Base-by-base conservation (phyloP, 2,888 invertebrate genomes). In the Agrochola macilenta region DNA sequence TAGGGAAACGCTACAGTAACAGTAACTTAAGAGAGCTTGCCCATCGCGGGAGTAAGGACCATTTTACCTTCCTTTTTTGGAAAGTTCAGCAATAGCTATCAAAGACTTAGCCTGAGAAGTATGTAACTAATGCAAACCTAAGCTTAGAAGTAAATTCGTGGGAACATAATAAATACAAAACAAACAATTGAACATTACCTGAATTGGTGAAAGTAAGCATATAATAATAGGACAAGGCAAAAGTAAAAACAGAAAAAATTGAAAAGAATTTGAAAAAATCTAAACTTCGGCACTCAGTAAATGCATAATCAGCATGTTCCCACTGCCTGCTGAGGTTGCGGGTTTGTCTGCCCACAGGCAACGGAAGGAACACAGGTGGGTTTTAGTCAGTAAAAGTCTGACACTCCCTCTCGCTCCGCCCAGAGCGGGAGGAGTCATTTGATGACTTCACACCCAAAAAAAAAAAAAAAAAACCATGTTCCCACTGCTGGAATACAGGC, bases 151-250 rank as follows among this genome's bases (percentile, higher is more conserved):
- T 71, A 69, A 61, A 66, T 74, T 54, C 58, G 69, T 73, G 78
- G 26, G 72, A 82, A 54, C 26, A 23, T n/a, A 23, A 30, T 12
- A 69, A 30, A 69, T 20, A 65, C 35, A 58, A 54, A 17, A 30
- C 30, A 57, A 74, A 83, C 69, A 69, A 73, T 52, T 64, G 35
- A 49, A 46, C 14, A 54, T 70, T 58, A 70, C 58, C 30, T 68
- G 39, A 54, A 43, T 26, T 46, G 30, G 74, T 60, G 68, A 68
- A 84, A 84, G 66, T 17, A 66, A 35, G 26, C 30, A n/a, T 30
- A 4, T 12, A 14, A 26, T 20, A 26, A 17, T 63, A 52, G 8
- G 26, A 17, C 54, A 65, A 17, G 20, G 20, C n/a, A 26, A 71
- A 39, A 54, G 20, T 17, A 14, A 23, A 43, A 46, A 39, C 17